These are phyloP conservation scores for Adineta ricciae DNA, from an alignment of 2,888 invertebrate genomes.

Conservation along the genomic window DNA sequence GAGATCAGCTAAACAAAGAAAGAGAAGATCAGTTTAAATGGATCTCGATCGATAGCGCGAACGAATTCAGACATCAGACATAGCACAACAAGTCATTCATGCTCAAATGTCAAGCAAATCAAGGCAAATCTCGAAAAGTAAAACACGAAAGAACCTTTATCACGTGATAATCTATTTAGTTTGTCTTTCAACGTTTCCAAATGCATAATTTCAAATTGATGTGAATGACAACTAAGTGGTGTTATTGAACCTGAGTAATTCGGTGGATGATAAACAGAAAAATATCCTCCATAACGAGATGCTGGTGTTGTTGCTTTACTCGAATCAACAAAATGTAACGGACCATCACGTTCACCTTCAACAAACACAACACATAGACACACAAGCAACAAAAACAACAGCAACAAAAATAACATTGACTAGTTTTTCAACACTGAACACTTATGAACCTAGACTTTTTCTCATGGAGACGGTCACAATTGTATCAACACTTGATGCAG, in stretches of 20 bases:
- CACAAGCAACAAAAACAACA: background rate
- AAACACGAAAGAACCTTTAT: background rate
- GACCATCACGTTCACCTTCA: constrained; percentile 19
- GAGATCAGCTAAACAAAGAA: background rate
- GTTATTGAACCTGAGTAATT: constrained; percentile 10
- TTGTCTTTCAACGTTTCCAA: constrained; percentile 4
- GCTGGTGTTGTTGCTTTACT: constrained; percentile 6
- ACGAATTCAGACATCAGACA: no score
- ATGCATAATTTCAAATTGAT: constrained; percentile 14
- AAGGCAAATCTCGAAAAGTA: background rate
- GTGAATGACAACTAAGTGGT: background rate
- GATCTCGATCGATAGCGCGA: no score
- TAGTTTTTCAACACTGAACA: no score
- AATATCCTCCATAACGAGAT: constrained; percentile 4
- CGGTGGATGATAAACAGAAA: background rate
- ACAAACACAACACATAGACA: background rate
- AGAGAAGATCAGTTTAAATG: background rate
- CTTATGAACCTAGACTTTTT: no score
- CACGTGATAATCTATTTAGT: background rate
- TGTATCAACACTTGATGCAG: constrained; percentile 2
- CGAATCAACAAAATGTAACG: constrained; percentile 13
- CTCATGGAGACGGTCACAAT: background rate
- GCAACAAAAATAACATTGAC: no score
- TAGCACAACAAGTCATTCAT: background rate
- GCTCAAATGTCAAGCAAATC: background rate